Evolutionary conservation across 2,113 vertebrate species (phyloP), one percentile per base, ranked within the genome.

Genomic region (Cynocephalus volans): DNA sequence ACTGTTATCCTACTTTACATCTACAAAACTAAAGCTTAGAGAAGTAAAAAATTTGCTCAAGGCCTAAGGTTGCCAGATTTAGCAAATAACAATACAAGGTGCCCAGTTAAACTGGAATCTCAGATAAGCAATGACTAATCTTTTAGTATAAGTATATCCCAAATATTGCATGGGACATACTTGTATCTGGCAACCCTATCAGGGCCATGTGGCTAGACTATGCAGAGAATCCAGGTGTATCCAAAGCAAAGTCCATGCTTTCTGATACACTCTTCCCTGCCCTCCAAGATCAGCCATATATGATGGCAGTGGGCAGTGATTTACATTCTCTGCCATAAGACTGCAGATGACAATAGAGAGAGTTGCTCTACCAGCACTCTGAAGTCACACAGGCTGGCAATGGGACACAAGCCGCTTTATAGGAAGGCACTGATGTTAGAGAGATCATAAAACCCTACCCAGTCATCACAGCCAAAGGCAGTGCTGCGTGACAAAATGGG

Each of bases 231-330:
- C n/a, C 64, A 23, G 15, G 64, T 9, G 65, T 6, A 4, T 14
- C 50, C 13, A 19, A 52, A 3, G 18, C 18, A 17, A 50, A 50
- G 9, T 2, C 33, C 33, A 1, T 0, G 3, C 36, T 24, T 50
- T 76, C 77, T 6, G 60, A 60, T 23, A 28, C 26, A 0, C 8
- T n/a, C 45, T 11, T 6, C 81, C n/a, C 79, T 9, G 45, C n/a
- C 36, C 41, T 5, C 83, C 45, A 21, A 36, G 48, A 31, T 45
- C 72, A 79, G 88, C 64, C 89, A 6, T 1, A 1, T 3, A 41
- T 60, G 2, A 45, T 0, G 8, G 52, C 4, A 12, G 26, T 26
- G 60, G 75, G 41, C 79, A 1, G 52, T 56, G 83, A 82, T 21
- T 50, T 18, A 24, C 56, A 36, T 23, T 41, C 72, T 36, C 58